These are phyloP conservation scores for Ochropleura leucogaster DNA, from an alignment of 2,888 invertebrate genomes.

Conservation along the genomic window DNA sequence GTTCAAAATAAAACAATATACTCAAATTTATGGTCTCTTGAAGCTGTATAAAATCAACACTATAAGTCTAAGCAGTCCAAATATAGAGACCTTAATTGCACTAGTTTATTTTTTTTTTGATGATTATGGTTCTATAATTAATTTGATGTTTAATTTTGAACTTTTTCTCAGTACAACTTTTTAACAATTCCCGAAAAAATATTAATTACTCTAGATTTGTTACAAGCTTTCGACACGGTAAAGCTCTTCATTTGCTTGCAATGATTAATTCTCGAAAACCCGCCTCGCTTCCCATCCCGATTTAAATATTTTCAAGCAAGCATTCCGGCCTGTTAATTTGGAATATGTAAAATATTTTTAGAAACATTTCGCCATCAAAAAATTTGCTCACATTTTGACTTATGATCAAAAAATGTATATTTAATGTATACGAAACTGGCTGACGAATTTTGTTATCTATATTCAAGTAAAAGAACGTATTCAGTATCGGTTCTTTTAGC, in stretches of 20 bases:
- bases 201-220: slow-evolving; percentile 17
- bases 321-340: slow-evolving; percentile 14
- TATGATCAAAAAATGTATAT: slow-evolving; percentile 16
- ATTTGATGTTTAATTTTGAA: not conserved
- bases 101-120: too few relatives aligned
- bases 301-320: slow-evolving; percentile 39
- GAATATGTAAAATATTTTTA: slow-evolving; percentile 30
- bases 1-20: too few relatives aligned
- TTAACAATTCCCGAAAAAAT: not conserved
- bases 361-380: slow-evolving; percentile 14
- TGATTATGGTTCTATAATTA: too few relatives aligned
- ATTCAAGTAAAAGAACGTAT: slow-evolving; percentile 42
- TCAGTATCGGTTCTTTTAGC: not conserved
- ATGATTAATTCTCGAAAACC: slow-evolving; percentile 21
- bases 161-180: not conserved
- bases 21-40: too few relatives aligned
- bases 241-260: slow-evolving; percentile 2
- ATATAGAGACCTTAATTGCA: too few relatives aligned
- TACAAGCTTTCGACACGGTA: slow-evolving; percentile 6
- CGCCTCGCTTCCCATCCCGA: slow-evolving; percentile 1
- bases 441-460: slow-evolving; percentile 25
- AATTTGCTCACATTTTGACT: slow-evolving; percentile 10
- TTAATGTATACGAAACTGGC: slow-evolving; percentile 16
- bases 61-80: too few relatives aligned
- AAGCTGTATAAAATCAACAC: too few relatives aligned